Base-by-base conservation (phyloP, 2,888 invertebrate genomes). In the Pristionchus fissidentatus region DNA sequence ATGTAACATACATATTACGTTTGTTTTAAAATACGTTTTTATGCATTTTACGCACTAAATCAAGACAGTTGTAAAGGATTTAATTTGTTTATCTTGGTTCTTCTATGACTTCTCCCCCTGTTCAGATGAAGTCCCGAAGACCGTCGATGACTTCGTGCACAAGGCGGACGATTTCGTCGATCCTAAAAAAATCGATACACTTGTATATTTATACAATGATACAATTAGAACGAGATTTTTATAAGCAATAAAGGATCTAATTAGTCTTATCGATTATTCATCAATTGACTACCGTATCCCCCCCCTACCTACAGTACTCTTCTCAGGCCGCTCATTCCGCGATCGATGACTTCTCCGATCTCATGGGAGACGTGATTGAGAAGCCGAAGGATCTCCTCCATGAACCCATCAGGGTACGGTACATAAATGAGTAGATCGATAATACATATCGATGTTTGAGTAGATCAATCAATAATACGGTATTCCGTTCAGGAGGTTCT, bases 111-210 rank as follows among this genome's bases (percentile, higher is more conserved):
- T 49, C 19, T n/a, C n/a, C n/a, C n/a, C n/a, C n/a, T n/a, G n/a
- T 80, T 38, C 80, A 80, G 80, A 80, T 19, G 80, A 80, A 41
- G 80, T 43, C 13, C 80, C 80, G 7, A 57, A 80, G 80, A 29
- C 43, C 22, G 80, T 80, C 22, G 80, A 80, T 26, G 80, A 80
- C 26, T 60, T 60, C 62, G 46, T 80, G 22, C 78, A 78, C 38
- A 57, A 46, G 22, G 32, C 29, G 1, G 60, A 62, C 38, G 41
- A 80, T 35, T 38, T 35, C 32, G 38, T 66, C 35, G 38, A 66
- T 29, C 35, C 35, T 32, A n/a, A 29, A 29, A 66, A 66, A 35
- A 49, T 13, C 49, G 49, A 19, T 13, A 49, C 49, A 49, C 19
- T 49, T 49, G 49, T 19, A 49, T 19, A 49, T 49, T 19, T 19